Percentiles rank a stretch among this genome's conserved stretches.
Evolutionary conservation across 2,797 vertebrate genomes (phyloP).

Genomic region (Brachyalestes nurse): DNA sequence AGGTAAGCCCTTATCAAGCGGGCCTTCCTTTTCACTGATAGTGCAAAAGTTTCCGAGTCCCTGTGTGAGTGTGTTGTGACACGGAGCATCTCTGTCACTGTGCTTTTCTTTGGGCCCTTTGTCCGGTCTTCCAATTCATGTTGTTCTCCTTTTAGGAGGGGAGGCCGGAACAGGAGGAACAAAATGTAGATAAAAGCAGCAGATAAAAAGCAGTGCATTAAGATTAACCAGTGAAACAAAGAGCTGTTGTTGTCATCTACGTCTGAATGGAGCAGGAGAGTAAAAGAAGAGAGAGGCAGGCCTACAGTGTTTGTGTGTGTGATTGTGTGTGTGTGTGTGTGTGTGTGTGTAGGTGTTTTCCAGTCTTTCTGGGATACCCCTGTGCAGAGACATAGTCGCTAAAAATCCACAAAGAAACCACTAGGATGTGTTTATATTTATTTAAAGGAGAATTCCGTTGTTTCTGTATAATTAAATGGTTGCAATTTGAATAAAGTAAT

Average conservation of each 20-base stretch:
- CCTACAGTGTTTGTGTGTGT: not conserved
- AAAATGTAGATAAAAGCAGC: conserved; percentile 45
- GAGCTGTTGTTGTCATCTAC: conserved; percentile 47
- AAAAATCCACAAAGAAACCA: not conserved
- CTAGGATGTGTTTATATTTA: too few species aligned
- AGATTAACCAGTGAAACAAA: conserved; percentile 60
- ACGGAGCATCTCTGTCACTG: not conserved
- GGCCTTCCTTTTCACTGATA: conserved; percentile 49
- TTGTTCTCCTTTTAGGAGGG: conserved; percentile 53
- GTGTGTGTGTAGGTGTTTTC: not conserved
- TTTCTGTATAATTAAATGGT: too few species aligned
- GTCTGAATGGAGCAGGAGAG: conserved; percentile 10
- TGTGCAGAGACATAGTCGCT: not conserved
- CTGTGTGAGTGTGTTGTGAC: conserved; percentile 35
- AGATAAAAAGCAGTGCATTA: conserved; percentile 61
- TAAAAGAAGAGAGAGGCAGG: not conserved
- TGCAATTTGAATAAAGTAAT: too few species aligned
- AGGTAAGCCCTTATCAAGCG: conserved; percentile 62
- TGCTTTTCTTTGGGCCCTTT: conserved; percentile 56
- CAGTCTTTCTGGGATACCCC: conserved; percentile 1
- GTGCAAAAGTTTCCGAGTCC: conserved; percentile 39
- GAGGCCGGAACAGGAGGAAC: conserved; percentile 45
- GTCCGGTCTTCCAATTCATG: conserved; percentile 57
- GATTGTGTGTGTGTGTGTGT: not conserved
- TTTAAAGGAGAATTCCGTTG: too few species aligned